phyloP scores from a whole-genome alignment of 2,888 invertebrate species.

The Diarsia dahlii region DNA sequence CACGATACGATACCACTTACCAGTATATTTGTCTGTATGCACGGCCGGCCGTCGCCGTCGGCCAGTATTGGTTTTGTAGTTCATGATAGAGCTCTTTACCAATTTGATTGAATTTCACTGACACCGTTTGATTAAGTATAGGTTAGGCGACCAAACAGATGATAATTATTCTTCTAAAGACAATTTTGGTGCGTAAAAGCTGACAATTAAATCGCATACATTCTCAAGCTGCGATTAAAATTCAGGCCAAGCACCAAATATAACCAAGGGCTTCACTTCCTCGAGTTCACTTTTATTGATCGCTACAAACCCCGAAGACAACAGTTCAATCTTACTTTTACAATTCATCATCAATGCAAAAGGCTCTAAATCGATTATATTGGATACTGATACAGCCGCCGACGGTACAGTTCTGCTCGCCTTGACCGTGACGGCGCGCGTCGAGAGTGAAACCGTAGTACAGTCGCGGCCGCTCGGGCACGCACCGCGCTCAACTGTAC shows the following conservation, averaged over 20 bases:
- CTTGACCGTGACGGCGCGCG: conserved; percentile 74
- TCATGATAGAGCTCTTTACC: neutral
- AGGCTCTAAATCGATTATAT: conserved; percentile 18
- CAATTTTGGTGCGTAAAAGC: too few species aligned
- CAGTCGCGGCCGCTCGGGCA: conserved; percentile 31
- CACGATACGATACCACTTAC: conserved; percentile 19
- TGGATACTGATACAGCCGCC: conserved; percentile 53
- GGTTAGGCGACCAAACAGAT: too few species aligned
- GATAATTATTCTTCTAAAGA: neutral
- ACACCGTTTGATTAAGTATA: neutral
- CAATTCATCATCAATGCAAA: neutral
- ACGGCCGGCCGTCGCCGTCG: too few species aligned
- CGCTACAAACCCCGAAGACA: neutral
- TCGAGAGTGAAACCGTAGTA: conserved; percentile 69
- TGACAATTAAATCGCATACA: too few species aligned
- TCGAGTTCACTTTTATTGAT: neutral
- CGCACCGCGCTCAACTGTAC: conserved; percentile 38
- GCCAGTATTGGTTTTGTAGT: too few species aligned
- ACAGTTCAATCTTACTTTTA: conserved; percentile 10
- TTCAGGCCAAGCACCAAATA: neutral
- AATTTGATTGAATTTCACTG: neutral
- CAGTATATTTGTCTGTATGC: conserved; percentile 32
- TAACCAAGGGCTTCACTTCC: neutral
- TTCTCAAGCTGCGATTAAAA: neutral
- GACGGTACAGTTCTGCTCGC: conserved; percentile 57